A percentile compares a stretch with the other conserved stretches of the same genome.
phyloP scores from a whole-genome alignment of 2,888 invertebrate species.

The Gymnosoma rotundatum region DNA sequence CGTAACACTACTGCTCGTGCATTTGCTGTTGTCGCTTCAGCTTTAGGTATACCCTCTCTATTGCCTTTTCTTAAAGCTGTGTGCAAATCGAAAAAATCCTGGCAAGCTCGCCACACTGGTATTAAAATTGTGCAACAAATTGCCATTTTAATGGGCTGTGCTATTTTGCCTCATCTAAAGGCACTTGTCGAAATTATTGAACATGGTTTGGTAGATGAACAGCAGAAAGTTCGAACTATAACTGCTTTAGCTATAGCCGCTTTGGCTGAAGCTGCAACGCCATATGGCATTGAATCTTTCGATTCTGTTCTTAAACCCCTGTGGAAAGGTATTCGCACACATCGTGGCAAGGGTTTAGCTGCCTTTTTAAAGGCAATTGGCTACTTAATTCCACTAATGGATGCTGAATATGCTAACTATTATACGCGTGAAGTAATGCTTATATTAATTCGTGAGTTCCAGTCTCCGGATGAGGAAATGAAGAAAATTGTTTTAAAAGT shows the following conservation, averaged over 20 bases:
- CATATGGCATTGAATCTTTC: constrained; percentile 99
- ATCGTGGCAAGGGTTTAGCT: constrained; percentile 95
- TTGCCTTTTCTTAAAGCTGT: constrained; percentile 99
- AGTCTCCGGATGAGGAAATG: constrained; percentile 99
- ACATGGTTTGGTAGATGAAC: constrained; percentile 98
- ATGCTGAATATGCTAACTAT: constrained; percentile 99
- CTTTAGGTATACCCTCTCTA: constrained; percentile 97
- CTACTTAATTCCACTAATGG: constrained; percentile 99
- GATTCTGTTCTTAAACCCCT: constrained; percentile 99
- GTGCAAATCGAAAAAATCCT: constrained; percentile 99
- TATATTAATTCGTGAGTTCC: constrained; percentile 99
- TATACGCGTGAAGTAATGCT: constrained; percentile 97
- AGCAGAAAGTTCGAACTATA: constrained; percentile 98
- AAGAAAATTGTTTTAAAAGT: constrained; percentile 99
- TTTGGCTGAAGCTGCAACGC: constrained; percentile 98
- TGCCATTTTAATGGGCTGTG: constrained; percentile 99
- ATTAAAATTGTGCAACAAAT: constrained; percentile 99
- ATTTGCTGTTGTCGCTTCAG: constrained; percentile 99
- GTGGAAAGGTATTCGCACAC: constrained; percentile 99
- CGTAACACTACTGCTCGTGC: constrained; percentile 99
- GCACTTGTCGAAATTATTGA: constrained; percentile 99
- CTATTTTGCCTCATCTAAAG: constrained; percentile 98
- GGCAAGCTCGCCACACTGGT: constrained; percentile 99
- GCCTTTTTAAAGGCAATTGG: constrained; percentile 99
- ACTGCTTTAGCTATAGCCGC: constrained; percentile 99